Percentiles rank a stretch among this genome's conserved stretches.
Conservation (phyloP, 1,140 invertebrate species). For the Drosophila aff. region DNA sequence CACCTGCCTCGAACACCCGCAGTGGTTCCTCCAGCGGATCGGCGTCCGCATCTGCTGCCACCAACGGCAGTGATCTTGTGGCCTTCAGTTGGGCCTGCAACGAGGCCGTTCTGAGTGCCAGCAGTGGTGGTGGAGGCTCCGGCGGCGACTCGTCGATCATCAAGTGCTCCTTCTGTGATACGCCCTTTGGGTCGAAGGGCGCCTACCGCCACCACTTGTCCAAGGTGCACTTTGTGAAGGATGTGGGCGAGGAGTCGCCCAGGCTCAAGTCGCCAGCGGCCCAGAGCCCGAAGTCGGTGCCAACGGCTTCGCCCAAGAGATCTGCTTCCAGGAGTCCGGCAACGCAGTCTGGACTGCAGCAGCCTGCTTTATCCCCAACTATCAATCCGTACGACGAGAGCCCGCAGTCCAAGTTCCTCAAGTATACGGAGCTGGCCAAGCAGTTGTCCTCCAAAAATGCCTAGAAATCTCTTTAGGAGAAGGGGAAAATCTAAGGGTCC, state of each 20-base stretch:
- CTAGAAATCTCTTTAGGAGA: slow-evolving; percentile 85
- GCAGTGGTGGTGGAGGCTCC: slow-evolving; percentile 20
- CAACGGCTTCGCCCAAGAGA: slow-evolving; percentile 71
- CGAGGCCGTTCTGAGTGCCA: slow-evolving; percentile 92
- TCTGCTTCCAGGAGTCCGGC: slow-evolving; percentile 72
- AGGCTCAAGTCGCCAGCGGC: slow-evolving; percentile 75
- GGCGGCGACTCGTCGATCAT: slow-evolving; percentile 89
- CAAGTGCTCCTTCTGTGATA: slow-evolving; percentile 98
- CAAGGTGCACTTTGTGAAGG: slow-evolving; percentile 98
- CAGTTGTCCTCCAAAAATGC: slow-evolving; percentile 98
- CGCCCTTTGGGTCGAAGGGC: slow-evolving; percentile 97
- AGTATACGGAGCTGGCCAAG: slow-evolving; percentile 98
- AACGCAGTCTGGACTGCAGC: slow-evolving; percentile 32
- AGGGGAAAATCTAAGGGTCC: background rate
- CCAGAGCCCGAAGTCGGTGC: slow-evolving; percentile 76
- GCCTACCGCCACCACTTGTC: slow-evolving; percentile 98
- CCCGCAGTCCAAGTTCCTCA: slow-evolving; percentile 97
- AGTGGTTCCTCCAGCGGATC: slow-evolving; percentile 59
- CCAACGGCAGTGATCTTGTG: slow-evolving; percentile 87
- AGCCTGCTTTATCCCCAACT: slow-evolving; percentile 80
- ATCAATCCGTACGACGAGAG: slow-evolving; percentile 92
- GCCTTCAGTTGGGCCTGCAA: slow-evolving; percentile 97
- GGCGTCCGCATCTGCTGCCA: slow-evolving; percentile 71
- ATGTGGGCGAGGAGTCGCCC: slow-evolving; percentile 90
- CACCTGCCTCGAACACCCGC: slow-evolving; percentile 73